phyloP scores from a whole-genome alignment of 2,797 vertebrate species.

The Lateolabrax maculatus region DNA sequence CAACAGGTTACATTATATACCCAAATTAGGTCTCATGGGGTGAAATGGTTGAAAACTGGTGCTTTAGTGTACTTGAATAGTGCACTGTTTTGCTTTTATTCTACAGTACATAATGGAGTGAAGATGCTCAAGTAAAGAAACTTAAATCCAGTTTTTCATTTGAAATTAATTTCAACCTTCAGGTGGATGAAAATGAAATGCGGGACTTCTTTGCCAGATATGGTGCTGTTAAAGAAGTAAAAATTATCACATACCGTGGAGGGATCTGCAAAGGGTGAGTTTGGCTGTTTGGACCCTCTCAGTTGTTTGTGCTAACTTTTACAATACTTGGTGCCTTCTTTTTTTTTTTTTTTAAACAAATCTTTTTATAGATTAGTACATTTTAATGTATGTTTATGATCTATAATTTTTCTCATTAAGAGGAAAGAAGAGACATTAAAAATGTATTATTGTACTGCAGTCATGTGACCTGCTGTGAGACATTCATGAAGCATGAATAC shows the following conservation, averaged over 20 bases:
- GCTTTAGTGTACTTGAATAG: background rate
- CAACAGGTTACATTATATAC: background rate
- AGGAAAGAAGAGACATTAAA: too few species aligned
- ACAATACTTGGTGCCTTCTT: background rate
- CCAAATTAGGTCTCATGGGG: background rate
- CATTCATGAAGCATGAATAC: background rate
- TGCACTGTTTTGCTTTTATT: background rate
- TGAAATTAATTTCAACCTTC: slow-evolving; percentile 12
- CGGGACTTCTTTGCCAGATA: slow-evolving; percentile 90
- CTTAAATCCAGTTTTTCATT: background rate
- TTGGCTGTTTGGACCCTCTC: background rate
- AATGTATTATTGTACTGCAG: background rate
- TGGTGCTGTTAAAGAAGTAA: slow-evolving; percentile 94
- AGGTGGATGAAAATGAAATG: slow-evolving; percentile 95
- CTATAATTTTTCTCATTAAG: background rate
- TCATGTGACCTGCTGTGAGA: background rate
- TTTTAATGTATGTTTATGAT: background rate
- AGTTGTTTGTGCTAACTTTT: background rate
- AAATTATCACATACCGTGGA: slow-evolving; percentile 95
- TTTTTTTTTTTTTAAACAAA: background rate
- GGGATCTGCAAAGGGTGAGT: slow-evolving; percentile 96
- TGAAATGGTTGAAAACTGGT: background rate
- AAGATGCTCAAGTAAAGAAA: background rate
- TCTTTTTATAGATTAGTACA: background rate
- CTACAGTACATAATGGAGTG: background rate